Base-by-base conservation (phyloP, 1,140 invertebrate genomes). In the Phymastichus coffea region DNA sequence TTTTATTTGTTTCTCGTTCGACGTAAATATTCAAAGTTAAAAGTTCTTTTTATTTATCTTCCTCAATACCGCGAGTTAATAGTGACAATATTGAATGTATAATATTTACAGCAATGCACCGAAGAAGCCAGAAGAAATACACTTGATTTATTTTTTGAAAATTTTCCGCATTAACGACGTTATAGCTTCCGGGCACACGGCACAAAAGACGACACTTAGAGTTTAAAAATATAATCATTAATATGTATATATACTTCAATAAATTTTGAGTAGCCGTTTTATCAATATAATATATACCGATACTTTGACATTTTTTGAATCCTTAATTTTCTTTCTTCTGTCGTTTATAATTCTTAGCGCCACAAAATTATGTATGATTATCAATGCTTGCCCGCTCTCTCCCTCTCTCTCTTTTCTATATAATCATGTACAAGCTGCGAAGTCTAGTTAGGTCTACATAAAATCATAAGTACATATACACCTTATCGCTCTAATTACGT, bases 201-300 rank as follows among this genome's bases (percentile, higher is more conserved):
- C 69, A 71, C 66, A 75, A 65, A 55, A 73, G 70, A 80, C 75
- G 78, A 80, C 76, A 78, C 77, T 78, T 79, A 80, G 76, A 80
- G 72, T 80, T 80, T 78, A 80, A 80, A 80, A 80, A 80, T 80
- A 80, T 80, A 80, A 78, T 77, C 70, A 74, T 78, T 70, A 12
- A 6, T 33, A 33, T 33, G 6, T 33, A 70, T 72, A 68, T 70
- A 70, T 66, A 70, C 71, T 69, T 64, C 67, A n/a, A 68, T 69
- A 69, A 70, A 72, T 78, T 78, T 78, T 73, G 73, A 78, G 75
- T 78, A 76, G 66, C 71, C 66, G 74, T 65, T 72, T 68, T 71
- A 69, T 63, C 68, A 59, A 43, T 63, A 63, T 65, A 67, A 65
- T 58, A 26, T 51, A 33, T 38, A 15, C 6, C 38, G 25, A 52